phyloP scores from a whole-genome alignment of 2,113 vertebrate genomes.

The Turnix velox region DNA sequence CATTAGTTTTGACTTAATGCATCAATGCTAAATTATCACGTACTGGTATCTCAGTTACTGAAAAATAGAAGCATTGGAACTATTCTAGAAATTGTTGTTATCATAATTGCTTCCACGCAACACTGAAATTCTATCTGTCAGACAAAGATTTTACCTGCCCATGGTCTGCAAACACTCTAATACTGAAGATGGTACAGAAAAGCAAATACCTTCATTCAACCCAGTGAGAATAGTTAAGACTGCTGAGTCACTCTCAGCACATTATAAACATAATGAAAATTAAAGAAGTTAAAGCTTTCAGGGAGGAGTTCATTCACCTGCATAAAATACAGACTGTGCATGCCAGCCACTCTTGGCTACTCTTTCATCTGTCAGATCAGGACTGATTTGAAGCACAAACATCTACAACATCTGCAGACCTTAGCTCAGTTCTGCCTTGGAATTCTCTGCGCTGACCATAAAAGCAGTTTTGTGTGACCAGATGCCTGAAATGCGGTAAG shows the following conservation, averaged over 20 bases:
- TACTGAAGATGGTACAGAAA: neutral
- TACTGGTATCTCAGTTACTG: neutral
- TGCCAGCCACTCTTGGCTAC: neutral
- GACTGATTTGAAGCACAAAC: neutral
- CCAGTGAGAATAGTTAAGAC: neutral
- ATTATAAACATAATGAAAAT: neutral
- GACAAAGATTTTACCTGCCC: neutral
- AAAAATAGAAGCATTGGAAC: neutral
- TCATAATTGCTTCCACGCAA: neutral
- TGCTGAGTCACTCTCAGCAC: neutral
- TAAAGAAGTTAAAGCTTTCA: neutral
- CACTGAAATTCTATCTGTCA: neutral
- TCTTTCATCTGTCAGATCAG: neutral
- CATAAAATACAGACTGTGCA: neutral
- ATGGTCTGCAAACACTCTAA: neutral
- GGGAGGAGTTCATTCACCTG: neutral
- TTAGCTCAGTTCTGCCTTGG: neutral
- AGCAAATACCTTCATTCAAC: neutral
- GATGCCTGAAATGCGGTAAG: accelerated
- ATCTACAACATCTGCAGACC: neutral
- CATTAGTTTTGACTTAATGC: neutral
- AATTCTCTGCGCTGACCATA: neutral
- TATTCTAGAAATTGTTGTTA: neutral
- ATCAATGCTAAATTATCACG: neutral
- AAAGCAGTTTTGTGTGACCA: neutral